These are phyloP conservation scores for Neoniphon sammara DNA, from an alignment of 2,797 vertebrate species.

Conservation along the genomic window DNA sequence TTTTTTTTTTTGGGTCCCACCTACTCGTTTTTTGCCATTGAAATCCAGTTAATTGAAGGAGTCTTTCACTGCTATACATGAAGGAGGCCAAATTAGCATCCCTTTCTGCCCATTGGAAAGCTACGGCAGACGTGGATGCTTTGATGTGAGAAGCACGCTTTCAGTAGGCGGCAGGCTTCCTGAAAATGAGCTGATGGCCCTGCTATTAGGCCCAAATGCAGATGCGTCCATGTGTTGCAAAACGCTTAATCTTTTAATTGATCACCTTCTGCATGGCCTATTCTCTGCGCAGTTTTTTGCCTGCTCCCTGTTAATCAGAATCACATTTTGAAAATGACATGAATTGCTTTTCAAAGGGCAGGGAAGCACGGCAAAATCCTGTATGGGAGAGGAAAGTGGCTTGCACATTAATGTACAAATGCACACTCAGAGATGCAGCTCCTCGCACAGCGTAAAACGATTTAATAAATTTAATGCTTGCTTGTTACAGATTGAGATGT, in stretches of 20 bases:
- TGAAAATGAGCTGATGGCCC: constrained; percentile 99
- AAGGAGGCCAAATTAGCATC: constrained; percentile 98
- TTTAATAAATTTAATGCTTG: constrained; percentile 31
- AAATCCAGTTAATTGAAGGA: constrained; percentile 99
- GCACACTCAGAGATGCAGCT: constrained; percentile 8
- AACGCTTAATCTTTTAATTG: constrained; percentile 99
- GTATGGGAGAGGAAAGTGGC: constrained; percentile 31
- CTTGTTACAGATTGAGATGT: constrained; percentile 9
- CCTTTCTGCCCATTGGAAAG: constrained; percentile 91
- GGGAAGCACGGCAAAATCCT: constrained; percentile 52
- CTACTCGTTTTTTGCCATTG: constrained; percentile 87
- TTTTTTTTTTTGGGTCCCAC: constrained; percentile 57
- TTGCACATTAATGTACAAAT: constrained; percentile 56
- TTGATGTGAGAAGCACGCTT: constrained; percentile 93
- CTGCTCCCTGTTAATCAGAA: constrained; percentile 75
- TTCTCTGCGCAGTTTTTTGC: constrained; percentile 60
- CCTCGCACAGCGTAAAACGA: constrained; percentile 41
- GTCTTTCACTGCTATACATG: constrained; percentile 95
- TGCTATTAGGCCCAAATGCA: constrained; percentile 93
- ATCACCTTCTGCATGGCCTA: constrained; percentile 89
- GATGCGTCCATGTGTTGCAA: constrained; percentile 91
- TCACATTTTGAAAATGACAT: constrained; percentile 80
- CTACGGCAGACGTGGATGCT: constrained; percentile 85
- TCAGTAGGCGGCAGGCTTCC: constrained; percentile 88
- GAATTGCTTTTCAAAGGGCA: constrained; percentile 77